phyloP scores from a whole-genome alignment of 2,888 invertebrate species.

The Sinhomidia bicolor region DNA sequence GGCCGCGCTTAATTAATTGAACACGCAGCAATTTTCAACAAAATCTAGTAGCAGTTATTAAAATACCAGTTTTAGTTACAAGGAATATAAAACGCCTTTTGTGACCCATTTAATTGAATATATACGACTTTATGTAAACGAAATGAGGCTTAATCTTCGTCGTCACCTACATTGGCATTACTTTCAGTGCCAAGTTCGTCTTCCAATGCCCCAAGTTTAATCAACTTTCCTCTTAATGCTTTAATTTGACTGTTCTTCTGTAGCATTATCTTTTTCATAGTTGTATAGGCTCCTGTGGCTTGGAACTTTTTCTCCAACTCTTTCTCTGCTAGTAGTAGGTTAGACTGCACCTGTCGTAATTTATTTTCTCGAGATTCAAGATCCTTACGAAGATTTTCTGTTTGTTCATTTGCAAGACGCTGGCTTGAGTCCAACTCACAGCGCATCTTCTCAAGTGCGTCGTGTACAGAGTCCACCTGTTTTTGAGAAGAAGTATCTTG shows the following conservation, averaged over 20 bases:
- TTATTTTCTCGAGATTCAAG: constrained; percentile 78
- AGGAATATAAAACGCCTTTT: too few relatives aligned
- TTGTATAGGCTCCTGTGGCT: constrained; percentile 84
- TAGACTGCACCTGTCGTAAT: constrained; percentile 81
- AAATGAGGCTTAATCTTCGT: constrained; percentile 43
- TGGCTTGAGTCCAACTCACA: constrained; percentile 76
- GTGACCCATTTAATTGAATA: too few relatives aligned
- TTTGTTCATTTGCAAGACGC: constrained; percentile 78
- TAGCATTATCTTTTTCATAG: constrained; percentile 84
- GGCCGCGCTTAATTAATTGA: too few relatives aligned
- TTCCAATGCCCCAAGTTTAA: constrained; percentile 65
- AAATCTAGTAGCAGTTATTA: too few relatives aligned
- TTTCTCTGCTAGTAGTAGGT: constrained; percentile 84
- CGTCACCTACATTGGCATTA: constrained; percentile 31
- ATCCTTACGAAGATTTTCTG: constrained; percentile 81
- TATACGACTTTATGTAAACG: too few relatives aligned
- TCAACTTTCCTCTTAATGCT: constrained; percentile 82
- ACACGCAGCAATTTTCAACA: too few relatives aligned
- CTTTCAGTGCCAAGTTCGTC: constrained; percentile 43
- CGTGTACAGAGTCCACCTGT: constrained; percentile 77
- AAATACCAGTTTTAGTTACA: too few relatives aligned
- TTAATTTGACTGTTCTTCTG: constrained; percentile 85
- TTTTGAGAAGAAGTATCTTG: constrained; percentile 66
- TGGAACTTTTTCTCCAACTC: constrained; percentile 85
- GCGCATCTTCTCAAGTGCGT: constrained; percentile 79